phyloP scores from a whole-genome alignment of 2,888 invertebrate genomes.

The Pomacea canaliculata region DNA sequence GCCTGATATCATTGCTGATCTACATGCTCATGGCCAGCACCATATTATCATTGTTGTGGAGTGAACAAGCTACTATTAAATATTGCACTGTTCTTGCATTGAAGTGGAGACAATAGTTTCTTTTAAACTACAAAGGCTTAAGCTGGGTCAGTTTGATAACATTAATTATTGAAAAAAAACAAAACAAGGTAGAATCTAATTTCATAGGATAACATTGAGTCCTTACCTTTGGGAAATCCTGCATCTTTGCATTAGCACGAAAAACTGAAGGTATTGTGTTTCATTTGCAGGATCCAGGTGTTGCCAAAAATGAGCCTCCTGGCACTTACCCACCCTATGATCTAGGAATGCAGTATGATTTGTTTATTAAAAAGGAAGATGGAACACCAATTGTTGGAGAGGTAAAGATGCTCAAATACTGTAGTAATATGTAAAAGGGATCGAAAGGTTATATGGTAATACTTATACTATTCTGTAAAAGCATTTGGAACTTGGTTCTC shows the following conservation, averaged over 20 bases:
- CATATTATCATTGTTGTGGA: slow-evolving; percentile 68
- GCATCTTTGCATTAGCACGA: too few species aligned
- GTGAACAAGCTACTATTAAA: slow-evolving; percentile 13
- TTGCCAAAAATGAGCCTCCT: slow-evolving; percentile 76
- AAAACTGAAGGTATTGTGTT: too few species aligned
- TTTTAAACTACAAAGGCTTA: too few species aligned
- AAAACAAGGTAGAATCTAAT: too few species aligned
- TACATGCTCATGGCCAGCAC: slow-evolving; percentile 56
- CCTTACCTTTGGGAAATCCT: too few species aligned
- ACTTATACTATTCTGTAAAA: too few species aligned
- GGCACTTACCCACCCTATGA: slow-evolving; percentile 84
- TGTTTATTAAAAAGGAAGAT: slow-evolving; percentile 80
- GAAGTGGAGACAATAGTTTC: too few species aligned
- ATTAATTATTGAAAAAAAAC: too few species aligned
- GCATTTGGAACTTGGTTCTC: too few species aligned
- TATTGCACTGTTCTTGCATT: too few species aligned
- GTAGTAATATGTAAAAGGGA: neutral
- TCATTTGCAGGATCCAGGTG: slow-evolving; percentile 76
- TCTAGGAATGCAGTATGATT: slow-evolving; percentile 78
- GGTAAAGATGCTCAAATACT: slow-evolving; percentile 21
- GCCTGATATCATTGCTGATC: slow-evolving; percentile 52
- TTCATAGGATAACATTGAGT: too few species aligned
- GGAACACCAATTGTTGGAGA: slow-evolving; percentile 65
- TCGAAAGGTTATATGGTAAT: neutral
- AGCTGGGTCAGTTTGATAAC: too few species aligned